phyloP scores from a whole-genome alignment of 1,140 invertebrate species.

The Drosophila nikananu region DNA sequence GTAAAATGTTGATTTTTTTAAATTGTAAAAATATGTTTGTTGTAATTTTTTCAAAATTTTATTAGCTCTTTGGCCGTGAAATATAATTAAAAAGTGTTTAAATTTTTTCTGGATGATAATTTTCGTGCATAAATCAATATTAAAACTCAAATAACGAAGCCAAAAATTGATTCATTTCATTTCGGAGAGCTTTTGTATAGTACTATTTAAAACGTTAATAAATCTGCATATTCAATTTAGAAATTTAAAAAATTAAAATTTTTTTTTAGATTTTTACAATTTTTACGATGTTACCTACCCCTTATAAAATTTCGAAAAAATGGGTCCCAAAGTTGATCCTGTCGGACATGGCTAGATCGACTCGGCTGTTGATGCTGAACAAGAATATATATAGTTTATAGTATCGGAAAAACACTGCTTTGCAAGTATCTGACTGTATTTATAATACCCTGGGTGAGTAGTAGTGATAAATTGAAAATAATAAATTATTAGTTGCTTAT shows the following conservation, averaged over 20 bases:
- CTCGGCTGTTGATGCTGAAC: background rate
- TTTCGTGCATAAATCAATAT: too few species aligned
- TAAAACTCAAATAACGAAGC: too few species aligned
- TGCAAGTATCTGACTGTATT: background rate
- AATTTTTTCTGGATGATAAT: too few species aligned
- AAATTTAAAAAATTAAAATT: background rate
- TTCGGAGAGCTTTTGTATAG: background rate
- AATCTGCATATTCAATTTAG: background rate
- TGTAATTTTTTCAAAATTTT: too few species aligned
- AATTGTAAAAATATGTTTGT: too few species aligned
- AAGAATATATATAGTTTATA: background rate
- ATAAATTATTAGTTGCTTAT: background rate
- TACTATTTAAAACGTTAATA: background rate
- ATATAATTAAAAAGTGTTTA: too few species aligned
- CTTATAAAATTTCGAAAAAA: background rate
- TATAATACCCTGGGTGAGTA: background rate
- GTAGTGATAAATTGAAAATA: too few species aligned
- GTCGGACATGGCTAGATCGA: background rate
- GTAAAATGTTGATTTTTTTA: too few species aligned
- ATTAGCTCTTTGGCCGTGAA: too few species aligned
- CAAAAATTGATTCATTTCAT: background rate
- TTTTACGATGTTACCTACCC: too few species aligned
- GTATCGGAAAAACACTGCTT: too few species aligned
- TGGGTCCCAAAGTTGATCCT: too few species aligned
- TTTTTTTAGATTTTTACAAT: background rate